A percentile compares a stretch with the other conserved stretches of the same genome.
These are phyloP conservation scores for Verasper variegatus DNA, from an alignment of 2,113 vertebrate species.

Conservation along the genomic window DNA sequence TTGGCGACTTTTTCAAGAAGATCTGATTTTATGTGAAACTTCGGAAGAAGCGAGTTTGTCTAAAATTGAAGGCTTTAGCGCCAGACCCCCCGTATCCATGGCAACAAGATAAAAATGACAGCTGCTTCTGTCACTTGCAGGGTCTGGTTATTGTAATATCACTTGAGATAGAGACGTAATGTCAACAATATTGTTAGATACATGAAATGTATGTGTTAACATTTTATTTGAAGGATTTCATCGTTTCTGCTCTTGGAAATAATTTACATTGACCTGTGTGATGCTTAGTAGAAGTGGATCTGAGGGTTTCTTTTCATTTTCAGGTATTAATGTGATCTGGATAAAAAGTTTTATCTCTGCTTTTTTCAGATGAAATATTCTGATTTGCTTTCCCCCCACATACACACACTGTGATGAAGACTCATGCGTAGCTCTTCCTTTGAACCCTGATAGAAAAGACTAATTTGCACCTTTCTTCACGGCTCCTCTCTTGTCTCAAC, in stretches of 20 bases:
- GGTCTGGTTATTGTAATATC: constrained; percentile 6
- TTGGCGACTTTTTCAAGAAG: constrained; percentile 2
- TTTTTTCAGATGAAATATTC: constrained; percentile 46
- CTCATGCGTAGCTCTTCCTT: constrained; percentile 57
- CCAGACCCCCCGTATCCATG: constrained; percentile 16
- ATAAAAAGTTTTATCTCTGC: constrained; percentile 35
- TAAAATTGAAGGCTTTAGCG: constrained; percentile 1
- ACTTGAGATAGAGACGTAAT: constrained; percentile 6
- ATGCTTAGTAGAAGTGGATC: background rate
- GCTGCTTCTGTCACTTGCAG: constrained; percentile 6
- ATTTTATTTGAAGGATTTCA: background rate
- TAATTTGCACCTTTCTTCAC: constrained; percentile 75
- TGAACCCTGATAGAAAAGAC: constrained; percentile 68
- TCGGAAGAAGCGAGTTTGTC: background rate
- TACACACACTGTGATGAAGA: constrained; percentile 42
- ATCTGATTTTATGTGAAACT: constrained; percentile 35
- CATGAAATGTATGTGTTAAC: background rate
- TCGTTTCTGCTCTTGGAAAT: background rate
- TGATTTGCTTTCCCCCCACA: constrained; percentile 51
- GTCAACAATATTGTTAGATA: background rate
- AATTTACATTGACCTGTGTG: background rate
- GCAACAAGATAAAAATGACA: constrained; percentile 40
- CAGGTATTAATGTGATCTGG: constrained; percentile 36
- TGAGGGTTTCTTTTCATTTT: background rate
- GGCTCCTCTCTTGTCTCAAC: constrained; percentile 56